These are phyloP conservation scores for Onychomys leucogaster DNA, from an alignment of 2,797 vertebrate species.

Conservation along the genomic window DNA sequence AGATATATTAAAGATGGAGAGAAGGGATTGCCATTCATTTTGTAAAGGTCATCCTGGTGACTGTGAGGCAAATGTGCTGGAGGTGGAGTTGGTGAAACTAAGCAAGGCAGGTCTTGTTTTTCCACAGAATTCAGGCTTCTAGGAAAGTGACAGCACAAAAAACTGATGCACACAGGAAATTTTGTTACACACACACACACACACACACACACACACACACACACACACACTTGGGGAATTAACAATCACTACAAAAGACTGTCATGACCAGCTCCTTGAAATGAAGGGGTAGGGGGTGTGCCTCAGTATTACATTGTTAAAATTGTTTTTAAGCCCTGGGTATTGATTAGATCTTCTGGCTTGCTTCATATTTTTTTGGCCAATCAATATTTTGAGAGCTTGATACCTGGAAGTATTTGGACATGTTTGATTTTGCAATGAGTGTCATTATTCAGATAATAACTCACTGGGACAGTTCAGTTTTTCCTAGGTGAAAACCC, in stretches of 20 bases:
- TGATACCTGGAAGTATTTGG: slow-evolving; percentile 32
- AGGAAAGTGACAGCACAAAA: slow-evolving; percentile 5
- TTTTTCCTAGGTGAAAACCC: slow-evolving; percentile 75
- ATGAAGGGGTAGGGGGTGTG: not conserved
- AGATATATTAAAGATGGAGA: slow-evolving; percentile 39
- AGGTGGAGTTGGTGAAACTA: not conserved
- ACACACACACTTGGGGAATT: not conserved
- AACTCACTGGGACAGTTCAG: slow-evolving; percentile 67
- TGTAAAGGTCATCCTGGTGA: slow-evolving; percentile 33
- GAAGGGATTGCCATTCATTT: not conserved
- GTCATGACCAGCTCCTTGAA: slow-evolving; percentile 18
- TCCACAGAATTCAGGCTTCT: not conserved
- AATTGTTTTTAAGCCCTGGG: not conserved
- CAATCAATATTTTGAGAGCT: slow-evolving; percentile 38
- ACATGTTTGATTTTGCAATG: slow-evolving; percentile 68
- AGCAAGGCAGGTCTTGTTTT: slow-evolving; percentile 1
- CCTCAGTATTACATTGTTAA: not conserved
- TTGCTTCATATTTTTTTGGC: slow-evolving; percentile 56
- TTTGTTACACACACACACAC: not conserved
- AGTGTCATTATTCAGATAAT: slow-evolving; percentile 68
- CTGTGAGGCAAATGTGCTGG: slow-evolving; percentile 16
- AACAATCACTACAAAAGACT: not conserved
- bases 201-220: not conserved
- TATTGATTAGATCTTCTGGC: slow-evolving; percentile 12
- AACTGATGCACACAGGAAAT: not conserved